Conservation (phyloP, 2,888 invertebrate species). For the Rhyacophila evoluta region DNA sequence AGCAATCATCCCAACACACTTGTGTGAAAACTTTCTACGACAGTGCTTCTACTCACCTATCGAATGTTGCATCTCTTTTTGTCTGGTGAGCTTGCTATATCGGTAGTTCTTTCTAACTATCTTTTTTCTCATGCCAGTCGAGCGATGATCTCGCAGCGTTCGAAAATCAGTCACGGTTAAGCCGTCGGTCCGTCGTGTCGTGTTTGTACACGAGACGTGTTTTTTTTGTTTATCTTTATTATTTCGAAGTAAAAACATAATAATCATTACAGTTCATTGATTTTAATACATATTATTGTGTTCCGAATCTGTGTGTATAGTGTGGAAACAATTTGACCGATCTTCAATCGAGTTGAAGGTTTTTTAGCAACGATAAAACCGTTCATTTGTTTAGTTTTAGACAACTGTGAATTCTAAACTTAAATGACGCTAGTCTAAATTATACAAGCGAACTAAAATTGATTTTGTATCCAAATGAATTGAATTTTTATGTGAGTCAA, state of each 20-base stretch:
- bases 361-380: no score
- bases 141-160: slow-evolving; percentile 23
- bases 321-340: neutral
- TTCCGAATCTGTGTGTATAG: neutral
- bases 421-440: neutral
- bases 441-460: neutral
- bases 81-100: neutral
- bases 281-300: neutral
- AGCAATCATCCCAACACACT: slow-evolving; percentile 38
- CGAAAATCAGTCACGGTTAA: slow-evolving; percentile 48
- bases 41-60: slow-evolving; percentile 31
- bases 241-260: neutral
- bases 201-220: slow-evolving; percentile 11
- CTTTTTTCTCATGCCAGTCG: slow-evolving; percentile 35
- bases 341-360: no score
- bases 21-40: slow-evolving; percentile 54
- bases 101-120: slow-evolving; percentile 30
- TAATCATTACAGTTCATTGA: neutral
- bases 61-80: slow-evolving; percentile 35
- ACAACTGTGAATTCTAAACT: no score
- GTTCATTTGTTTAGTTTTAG: no score
- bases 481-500: slow-evolving; percentile 13
- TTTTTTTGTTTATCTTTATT: slow-evolving; percentile 26
- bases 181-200: slow-evolving; percentile 39
- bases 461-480: neutral